Evolutionary conservation across 37 sponge, comb jelly and placozoan species (phyloP).

Genomic region (Amphimedon queenslandica): DNA sequence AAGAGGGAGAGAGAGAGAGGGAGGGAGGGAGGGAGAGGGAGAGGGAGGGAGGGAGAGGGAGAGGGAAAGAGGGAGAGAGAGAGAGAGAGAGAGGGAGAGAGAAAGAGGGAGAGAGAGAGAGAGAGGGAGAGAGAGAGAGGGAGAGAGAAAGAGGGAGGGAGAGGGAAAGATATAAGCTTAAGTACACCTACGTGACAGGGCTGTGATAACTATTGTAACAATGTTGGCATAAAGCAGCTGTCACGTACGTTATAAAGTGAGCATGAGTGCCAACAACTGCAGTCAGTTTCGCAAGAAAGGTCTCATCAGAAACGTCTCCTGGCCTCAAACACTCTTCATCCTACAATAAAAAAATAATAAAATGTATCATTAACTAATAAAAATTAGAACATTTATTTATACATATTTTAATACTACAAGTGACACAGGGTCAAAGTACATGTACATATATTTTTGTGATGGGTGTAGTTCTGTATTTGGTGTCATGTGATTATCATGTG

Average conservation of each 20-base stretch:
- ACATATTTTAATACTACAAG: background rate
- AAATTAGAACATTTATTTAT: background rate
- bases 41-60: background rate
- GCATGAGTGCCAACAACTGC: constrained; percentile 45
- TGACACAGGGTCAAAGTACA: background rate
- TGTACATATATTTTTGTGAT: background rate
- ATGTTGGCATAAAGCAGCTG: background rate
- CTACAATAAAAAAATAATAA: constrained; percentile 16
- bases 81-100: background rate
- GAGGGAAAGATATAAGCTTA: background rate
- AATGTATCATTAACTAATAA: background rate
- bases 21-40: background rate
- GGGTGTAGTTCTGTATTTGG: too few species aligned
- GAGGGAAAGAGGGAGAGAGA: background rate
- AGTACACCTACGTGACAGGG: background rate
- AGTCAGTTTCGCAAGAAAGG: constrained; percentile 64
- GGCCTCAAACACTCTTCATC: constrained; percentile 86
- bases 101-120: constrained; percentile 1
- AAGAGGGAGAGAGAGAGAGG: background rate
- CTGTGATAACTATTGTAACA: background rate
- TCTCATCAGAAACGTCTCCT: constrained; percentile 65
- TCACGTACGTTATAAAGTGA: constrained; percentile 50
- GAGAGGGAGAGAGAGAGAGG: constrained; percentile 2
- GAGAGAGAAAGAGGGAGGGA: constrained; percentile 1
- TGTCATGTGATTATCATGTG: background rate